Evolutionary conservation across 1,140 invertebrate genomes (phyloP).

Genomic region (Triops longicaudatus): DNA sequence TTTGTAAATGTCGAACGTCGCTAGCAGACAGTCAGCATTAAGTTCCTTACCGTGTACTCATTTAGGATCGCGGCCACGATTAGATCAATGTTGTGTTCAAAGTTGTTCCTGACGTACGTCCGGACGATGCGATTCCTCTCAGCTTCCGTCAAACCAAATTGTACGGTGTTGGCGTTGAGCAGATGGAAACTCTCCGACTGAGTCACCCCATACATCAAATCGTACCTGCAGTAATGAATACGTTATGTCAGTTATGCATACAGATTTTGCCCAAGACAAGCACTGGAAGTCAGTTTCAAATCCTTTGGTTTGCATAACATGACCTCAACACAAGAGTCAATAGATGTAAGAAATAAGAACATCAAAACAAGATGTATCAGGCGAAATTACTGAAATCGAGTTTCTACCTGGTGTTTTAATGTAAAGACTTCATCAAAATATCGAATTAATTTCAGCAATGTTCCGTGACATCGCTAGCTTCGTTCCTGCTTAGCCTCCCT

Average conservation of each 20-base stretch:
- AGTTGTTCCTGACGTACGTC: constrained; percentile 59
- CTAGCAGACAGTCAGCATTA: background rate
- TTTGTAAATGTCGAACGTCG: constrained; percentile 15
- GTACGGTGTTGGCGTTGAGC: constrained; percentile 46
- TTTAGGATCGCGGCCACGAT: constrained; percentile 50
- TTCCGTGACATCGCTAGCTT: too few species aligned
- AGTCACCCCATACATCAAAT: constrained; percentile 79
- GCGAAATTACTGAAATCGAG: too few species aligned
- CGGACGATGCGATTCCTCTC: constrained; percentile 67
- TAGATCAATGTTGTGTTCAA: constrained; percentile 31
- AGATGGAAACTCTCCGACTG: constrained; percentile 78
- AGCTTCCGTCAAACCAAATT: constrained; percentile 43
- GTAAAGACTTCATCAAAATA: too few species aligned
- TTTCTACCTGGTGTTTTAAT: too few species aligned
- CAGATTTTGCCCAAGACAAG: too few species aligned
- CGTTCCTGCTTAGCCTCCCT: too few species aligned
- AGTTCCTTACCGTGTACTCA: constrained; percentile 47
- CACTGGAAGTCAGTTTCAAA: too few species aligned
- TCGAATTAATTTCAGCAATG: too few species aligned
- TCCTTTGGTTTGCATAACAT: too few species aligned
- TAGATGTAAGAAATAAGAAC: too few species aligned
- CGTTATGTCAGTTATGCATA: background rate
- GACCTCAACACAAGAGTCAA: too few species aligned
- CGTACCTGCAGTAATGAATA: constrained; percentile 52
- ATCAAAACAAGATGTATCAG: too few species aligned